Evolutionary conservation across 2,888 invertebrate genomes (phyloP).

Genomic region (Mystacides longicornis): DNA sequence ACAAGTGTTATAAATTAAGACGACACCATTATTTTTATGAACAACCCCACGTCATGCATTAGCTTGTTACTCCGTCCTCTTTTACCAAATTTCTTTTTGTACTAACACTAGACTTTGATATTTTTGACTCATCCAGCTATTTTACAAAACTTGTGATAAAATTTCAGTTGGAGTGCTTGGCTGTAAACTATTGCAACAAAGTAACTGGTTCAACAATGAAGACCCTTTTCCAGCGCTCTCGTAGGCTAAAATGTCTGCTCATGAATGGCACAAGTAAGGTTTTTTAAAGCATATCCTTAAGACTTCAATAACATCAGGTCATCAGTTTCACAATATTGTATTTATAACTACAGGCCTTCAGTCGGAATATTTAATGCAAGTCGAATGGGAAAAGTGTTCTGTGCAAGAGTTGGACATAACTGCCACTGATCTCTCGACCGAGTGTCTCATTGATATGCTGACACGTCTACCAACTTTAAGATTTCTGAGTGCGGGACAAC

Average conservation of each 20-base stretch:
- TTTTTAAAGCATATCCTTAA: too few relatives aligned
- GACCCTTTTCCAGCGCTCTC: slow-evolving; percentile 86
- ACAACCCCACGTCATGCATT: too few relatives aligned
- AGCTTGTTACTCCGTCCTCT: too few relatives aligned
- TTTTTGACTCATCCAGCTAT: neutral
- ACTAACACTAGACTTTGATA: too few relatives aligned
- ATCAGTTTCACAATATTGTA: neutral
- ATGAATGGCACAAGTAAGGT: slow-evolving; percentile 93
- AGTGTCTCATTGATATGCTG: slow-evolving; percentile 89
- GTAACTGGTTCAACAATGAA: slow-evolving; percentile 95
- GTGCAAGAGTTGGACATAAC: slow-evolving; percentile 94
- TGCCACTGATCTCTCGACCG: slow-evolving; percentile 91
- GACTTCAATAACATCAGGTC: too few relatives aligned
- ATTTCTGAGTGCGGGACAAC: slow-evolving; percentile 91
- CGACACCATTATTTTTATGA: too few relatives aligned
- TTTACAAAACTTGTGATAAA: slow-evolving; percentile 11
- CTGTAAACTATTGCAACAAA: slow-evolving; percentile 95
- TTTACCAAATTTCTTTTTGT: too few relatives aligned
- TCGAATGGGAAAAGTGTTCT: slow-evolving; percentile 96
- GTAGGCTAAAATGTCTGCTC: slow-evolving; percentile 83
- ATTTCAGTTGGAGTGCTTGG: slow-evolving; percentile 84
- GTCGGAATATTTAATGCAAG: slow-evolving; percentile 88
- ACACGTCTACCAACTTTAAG: slow-evolving; percentile 76
- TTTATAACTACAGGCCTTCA: slow-evolving; percentile 75
- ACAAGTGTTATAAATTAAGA: too few relatives aligned